Conservation (phyloP, 1,140 invertebrate genomes). For the Anastrepha obliqua region DNA sequence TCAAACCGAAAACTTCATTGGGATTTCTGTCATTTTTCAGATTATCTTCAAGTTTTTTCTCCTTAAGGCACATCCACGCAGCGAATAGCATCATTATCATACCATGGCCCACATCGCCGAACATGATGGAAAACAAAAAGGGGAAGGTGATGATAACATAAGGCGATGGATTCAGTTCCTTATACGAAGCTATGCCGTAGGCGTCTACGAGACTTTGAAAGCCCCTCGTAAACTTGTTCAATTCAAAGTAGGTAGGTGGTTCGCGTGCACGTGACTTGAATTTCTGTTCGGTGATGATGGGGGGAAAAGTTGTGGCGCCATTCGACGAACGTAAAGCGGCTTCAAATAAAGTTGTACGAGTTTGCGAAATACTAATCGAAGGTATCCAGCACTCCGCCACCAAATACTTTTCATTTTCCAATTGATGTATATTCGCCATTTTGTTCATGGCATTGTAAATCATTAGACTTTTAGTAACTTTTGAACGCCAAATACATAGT, state of each 20-base stretch:
- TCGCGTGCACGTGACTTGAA: constrained; percentile 39
- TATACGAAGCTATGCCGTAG: constrained; percentile 85
- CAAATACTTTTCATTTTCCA: constrained; percentile 91
- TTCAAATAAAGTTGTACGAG: constrained; percentile 88
- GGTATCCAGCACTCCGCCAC: constrained; percentile 98
- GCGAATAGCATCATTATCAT: constrained; percentile 80
- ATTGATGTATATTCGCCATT: constrained; percentile 90
- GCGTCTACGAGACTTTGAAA: constrained; percentile 91
- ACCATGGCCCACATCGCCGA: constrained; percentile 85
- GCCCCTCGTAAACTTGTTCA: constrained; percentile 87
- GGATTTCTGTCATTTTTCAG: constrained; percentile 86
- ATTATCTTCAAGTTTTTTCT: constrained; percentile 81
- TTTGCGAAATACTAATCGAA: constrained; percentile 84
- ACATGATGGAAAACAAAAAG: constrained; percentile 86
- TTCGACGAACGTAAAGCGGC: constrained; percentile 85
- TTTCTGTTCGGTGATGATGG: constrained; percentile 88
- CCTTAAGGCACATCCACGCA: constrained; percentile 80
- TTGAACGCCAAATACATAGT: constrained; percentile 92
- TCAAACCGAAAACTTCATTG: constrained; percentile 94
- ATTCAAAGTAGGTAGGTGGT: constrained; percentile 87
- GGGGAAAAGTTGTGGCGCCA: constrained; percentile 77
- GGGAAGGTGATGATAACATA: constrained; percentile 86
- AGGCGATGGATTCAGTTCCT: constrained; percentile 85
- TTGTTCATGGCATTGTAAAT: constrained; percentile 93
- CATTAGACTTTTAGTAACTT: constrained; percentile 92